A percentile compares a stretch with the other conserved stretches of the same genome.
Evolutionary conservation across 2,113 vertebrate genomes (phyloP).

Genomic region (Crocuta crocuta): DNA sequence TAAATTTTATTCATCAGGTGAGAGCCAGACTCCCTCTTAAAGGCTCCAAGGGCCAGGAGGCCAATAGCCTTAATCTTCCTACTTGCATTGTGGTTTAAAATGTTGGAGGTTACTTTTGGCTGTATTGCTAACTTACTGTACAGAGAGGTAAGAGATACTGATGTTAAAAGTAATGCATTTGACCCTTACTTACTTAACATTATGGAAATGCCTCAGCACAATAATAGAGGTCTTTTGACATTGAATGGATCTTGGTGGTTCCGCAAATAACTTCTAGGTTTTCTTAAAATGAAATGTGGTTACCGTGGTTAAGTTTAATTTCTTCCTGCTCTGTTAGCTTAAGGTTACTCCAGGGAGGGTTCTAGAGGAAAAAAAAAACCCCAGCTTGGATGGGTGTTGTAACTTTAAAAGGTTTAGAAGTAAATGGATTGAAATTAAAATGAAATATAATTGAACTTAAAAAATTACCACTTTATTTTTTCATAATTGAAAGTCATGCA

Average conservation of each 20-base stretch:
- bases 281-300: slow-evolving; percentile 54
- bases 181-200: slow-evolving; percentile 32
- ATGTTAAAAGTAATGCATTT: slow-evolving; percentile 60
- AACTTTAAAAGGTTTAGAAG: slow-evolving; percentile 51
- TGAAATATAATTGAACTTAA: slow-evolving; percentile 54
- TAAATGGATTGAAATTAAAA: slow-evolving; percentile 55
- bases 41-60: background rate
- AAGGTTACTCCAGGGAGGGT: slow-evolving; percentile 37
- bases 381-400: background rate
- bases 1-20: slow-evolving; percentile 35
- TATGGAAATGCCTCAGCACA: background rate
- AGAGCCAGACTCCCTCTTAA: slow-evolving; percentile 32
- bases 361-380: slow-evolving; percentile 28
- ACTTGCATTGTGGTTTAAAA: slow-evolving; percentile 40
- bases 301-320: slow-evolving; percentile 62
- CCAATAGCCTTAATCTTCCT: slow-evolving; percentile 30
- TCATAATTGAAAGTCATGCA: background rate
- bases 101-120: slow-evolving; percentile 17
- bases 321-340: slow-evolving; percentile 7
- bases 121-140: slow-evolving; percentile 4
- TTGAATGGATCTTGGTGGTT: slow-evolving; percentile 21
- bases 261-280: slow-evolving; percentile 41
- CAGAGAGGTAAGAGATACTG: background rate
- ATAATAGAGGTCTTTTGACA: background rate
- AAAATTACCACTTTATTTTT: slow-evolving; percentile 49